A percentile compares a stretch with the other conserved stretches of the same genome.
phyloP scores from a whole-genome alignment of 2,888 invertebrate species.

The Dione vanillae region DNA sequence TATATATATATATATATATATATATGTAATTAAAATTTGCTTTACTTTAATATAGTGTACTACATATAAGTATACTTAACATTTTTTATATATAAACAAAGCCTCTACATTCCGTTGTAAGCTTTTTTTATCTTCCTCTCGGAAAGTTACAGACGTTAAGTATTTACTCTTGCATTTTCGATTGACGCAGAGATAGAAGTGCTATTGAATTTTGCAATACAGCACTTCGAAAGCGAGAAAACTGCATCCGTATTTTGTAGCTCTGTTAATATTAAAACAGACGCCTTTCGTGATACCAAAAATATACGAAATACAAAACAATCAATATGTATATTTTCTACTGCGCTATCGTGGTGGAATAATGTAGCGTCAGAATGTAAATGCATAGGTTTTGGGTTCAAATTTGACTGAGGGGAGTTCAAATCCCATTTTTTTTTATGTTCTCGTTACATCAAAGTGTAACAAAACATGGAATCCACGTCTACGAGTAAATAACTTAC shows the following conservation, averaged over 20 bases:
- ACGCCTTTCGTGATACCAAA: not conserved
- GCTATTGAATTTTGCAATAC: slow-evolving; percentile 44
- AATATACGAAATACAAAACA: slow-evolving; percentile 7
- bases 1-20: no score
- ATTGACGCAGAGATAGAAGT: slow-evolving; percentile 15
- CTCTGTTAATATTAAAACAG: slow-evolving; percentile 35
- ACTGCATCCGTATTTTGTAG: slow-evolving; percentile 34
- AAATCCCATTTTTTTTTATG: no score
- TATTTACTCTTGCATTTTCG: not conserved
- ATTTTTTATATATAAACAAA: not conserved
- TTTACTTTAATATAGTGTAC: no score
- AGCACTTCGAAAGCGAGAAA: slow-evolving; percentile 39
- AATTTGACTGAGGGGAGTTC: not conserved
- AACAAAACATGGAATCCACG: no score
- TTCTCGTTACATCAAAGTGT: no score
- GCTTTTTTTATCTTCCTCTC: not conserved
- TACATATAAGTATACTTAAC: no score
- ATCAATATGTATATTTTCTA: no score
- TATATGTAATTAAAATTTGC: no score
- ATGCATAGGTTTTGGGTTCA: not conserved
- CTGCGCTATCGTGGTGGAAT: not conserved
- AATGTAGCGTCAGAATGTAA: not conserved
- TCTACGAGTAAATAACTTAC: no score
- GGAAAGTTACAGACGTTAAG: not conserved
- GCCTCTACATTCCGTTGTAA: not conserved